Conservation (phyloP, 2,888 invertebrate species). For the Ectemnius lituratus region DNA sequence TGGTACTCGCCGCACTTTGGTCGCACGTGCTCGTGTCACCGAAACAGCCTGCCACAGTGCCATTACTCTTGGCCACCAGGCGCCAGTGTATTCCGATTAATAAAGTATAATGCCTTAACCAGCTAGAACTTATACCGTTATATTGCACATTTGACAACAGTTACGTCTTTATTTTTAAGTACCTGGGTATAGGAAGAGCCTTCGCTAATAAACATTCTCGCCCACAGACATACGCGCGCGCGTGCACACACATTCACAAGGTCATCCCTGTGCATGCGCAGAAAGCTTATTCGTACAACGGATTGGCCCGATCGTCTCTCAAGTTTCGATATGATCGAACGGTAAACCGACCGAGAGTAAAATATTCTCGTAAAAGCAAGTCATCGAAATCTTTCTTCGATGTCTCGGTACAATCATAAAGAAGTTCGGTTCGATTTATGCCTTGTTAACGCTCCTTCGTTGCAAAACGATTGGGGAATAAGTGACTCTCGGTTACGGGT, state of each 20-base stretch:
- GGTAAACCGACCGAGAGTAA: too few species aligned
- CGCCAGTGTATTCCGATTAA: constrained; percentile 59
- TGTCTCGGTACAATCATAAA: too few species aligned
- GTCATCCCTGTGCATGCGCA: background rate
- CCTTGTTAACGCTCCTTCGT: too few species aligned
- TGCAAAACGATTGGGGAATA: too few species aligned
- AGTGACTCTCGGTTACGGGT: too few species aligned
- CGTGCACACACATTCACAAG: background rate
- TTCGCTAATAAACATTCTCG: constrained; percentile 61
- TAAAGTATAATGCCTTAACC: constrained; percentile 72
- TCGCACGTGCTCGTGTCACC: constrained; percentile 23
- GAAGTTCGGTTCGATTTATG: too few species aligned
- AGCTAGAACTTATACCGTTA: constrained; percentile 74
- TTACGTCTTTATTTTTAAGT: constrained; percentile 73
- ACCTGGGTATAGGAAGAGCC: constrained; percentile 73
- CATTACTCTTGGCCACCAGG: constrained; percentile 43
- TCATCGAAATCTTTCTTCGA: background rate
- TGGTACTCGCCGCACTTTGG: constrained; percentile 25
- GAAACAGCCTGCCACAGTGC: constrained; percentile 19
- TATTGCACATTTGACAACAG: constrained; percentile 78
- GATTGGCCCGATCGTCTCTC: too few species aligned
- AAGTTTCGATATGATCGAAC: too few species aligned
- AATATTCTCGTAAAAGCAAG: background rate
- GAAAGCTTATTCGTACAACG: too few species aligned
- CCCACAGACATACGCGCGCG: constrained; percentile 14